A percentile compares a stretch with the other conserved stretches of the same genome.
These are phyloP conservation scores for Bombus consobrinus DNA, from an alignment of 1,140 invertebrate genomes.

Conservation along the genomic window DNA sequence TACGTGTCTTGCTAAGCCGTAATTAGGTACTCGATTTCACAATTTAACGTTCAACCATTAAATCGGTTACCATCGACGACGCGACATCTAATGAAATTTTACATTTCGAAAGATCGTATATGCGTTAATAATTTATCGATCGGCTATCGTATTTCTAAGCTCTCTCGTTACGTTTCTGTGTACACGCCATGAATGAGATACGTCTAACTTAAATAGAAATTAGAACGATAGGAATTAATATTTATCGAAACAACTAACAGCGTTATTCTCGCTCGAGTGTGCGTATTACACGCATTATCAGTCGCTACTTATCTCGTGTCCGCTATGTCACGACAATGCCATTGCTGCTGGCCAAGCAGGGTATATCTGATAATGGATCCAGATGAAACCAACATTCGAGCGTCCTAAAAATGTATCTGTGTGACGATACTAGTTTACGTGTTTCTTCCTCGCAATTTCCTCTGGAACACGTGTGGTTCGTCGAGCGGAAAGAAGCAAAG, in stretches of 20 bases:
- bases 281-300: constrained; percentile 2
- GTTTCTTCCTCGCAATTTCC: neutral
- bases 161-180: neutral
- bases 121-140: too few relatives aligned
- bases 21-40: neutral
- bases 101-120: neutral
- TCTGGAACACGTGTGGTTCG: neutral
- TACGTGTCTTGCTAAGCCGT: constrained; percentile 7
- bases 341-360: neutral
- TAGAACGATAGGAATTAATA: neutral
- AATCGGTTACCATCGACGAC: neutral
- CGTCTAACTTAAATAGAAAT: neutral
- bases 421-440: neutral
- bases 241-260: neutral
- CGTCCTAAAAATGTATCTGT: neutral
- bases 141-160: too few relatives aligned
- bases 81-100: neutral
- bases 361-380: constrained; percentile 26
- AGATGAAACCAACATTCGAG: constrained; percentile 1
- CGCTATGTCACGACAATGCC: neutral
- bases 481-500: too few relatives aligned
- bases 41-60: neutral
- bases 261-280: neutral
- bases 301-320: constrained; percentile 8
- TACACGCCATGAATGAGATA: neutral